Percentiles rank a stretch among this genome's conserved stretches.
These are phyloP conservation scores for Mayetiola destructor DNA, from an alignment of 2,888 invertebrate genomes.

Conservation along the genomic window DNA sequence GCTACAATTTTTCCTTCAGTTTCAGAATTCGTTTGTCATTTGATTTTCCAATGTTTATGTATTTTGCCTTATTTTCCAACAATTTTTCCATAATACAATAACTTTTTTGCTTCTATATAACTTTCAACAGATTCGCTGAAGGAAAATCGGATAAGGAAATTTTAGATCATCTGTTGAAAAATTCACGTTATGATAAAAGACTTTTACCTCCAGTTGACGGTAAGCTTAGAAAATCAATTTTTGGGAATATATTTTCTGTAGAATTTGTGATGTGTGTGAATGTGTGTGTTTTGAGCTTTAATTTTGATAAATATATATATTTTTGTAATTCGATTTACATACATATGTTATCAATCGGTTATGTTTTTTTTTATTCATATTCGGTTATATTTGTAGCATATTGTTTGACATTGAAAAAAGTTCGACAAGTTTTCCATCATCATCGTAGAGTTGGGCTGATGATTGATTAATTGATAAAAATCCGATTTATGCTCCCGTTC, in stretches of 20 bases:
- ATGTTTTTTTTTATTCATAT: too few relatives aligned
- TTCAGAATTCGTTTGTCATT: not conserved
- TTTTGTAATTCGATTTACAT: too few relatives aligned
- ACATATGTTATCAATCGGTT: too few relatives aligned
- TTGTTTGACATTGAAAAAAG: too few relatives aligned
- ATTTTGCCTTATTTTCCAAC: slow-evolving; percentile 13
- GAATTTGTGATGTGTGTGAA: not conserved
- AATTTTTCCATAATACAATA: too few relatives aligned
- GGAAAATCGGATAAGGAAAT: slow-evolving; percentile 88
- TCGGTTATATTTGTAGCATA: too few relatives aligned
- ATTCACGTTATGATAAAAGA: slow-evolving; percentile 83
- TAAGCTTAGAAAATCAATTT: slow-evolving; percentile 35
- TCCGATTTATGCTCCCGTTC: too few relatives aligned
- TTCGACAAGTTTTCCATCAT: too few relatives aligned
- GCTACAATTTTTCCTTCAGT: not conserved
- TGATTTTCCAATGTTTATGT: not conserved
- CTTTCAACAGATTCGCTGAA: slow-evolving; percentile 61
- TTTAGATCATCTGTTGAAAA: slow-evolving; percentile 75
- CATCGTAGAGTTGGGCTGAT: too few relatives aligned
- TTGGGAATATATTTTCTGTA: not conserved
- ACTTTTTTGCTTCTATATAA: not conserved
- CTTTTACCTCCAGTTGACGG: slow-evolving; percentile 81
- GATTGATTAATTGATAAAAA: too few relatives aligned
- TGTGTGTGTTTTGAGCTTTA: too few relatives aligned
- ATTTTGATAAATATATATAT: too few relatives aligned